Percentiles rank a stretch among this genome's conserved stretches.
phyloP scores from a whole-genome alignment of 1,140 invertebrate species.

The Heliconius nattereri region DNA sequence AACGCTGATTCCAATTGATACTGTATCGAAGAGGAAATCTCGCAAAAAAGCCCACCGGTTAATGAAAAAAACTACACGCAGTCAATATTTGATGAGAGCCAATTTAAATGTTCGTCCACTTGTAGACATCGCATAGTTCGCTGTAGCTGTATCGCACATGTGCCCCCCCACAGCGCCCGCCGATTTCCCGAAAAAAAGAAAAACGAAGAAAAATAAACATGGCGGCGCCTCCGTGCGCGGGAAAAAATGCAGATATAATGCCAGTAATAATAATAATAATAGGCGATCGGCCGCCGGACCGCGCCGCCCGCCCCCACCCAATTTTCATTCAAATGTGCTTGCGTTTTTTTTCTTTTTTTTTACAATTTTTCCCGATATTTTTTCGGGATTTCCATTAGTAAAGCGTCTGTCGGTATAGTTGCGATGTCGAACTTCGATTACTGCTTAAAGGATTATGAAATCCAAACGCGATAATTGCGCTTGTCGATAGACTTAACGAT shows the following conservation, averaged over 20 bases:
- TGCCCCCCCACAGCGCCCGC: slow-evolving; percentile 57
- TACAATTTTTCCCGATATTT: slow-evolving; percentile 73
- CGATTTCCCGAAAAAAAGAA: slow-evolving; percentile 73
- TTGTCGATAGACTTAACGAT: neutral
- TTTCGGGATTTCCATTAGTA: slow-evolving; percentile 78
- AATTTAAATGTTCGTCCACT: slow-evolving; percentile 80
- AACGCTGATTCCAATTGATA: slow-evolving; percentile 67
- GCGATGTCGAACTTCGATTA: slow-evolving; percentile 53
- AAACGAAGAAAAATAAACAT: slow-evolving; percentile 77
- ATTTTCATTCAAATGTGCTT: slow-evolving; percentile 80
- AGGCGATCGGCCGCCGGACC: slow-evolving; percentile 69
- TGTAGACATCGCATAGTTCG: slow-evolving; percentile 80
- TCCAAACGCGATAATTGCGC: neutral
- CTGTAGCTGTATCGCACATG: slow-evolving; percentile 53
- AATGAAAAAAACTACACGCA: slow-evolving; percentile 79
- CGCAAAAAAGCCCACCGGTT: slow-evolving; percentile 69
- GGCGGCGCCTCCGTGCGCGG: slow-evolving; percentile 69
- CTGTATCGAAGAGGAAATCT: slow-evolving; percentile 53
- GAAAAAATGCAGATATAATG: slow-evolving; percentile 81
- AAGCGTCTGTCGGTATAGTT: slow-evolving; percentile 61
- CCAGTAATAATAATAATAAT: slow-evolving; percentile 81
- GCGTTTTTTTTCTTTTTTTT: slow-evolving; percentile 70
- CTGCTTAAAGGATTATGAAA: slow-evolving; percentile 40
- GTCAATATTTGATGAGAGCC: slow-evolving; percentile 81
- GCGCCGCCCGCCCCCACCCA: slow-evolving; percentile 67